phyloP scores from a whole-genome alignment of 1,140 invertebrate genomes.

The Galendromus occidentalis region DNA sequence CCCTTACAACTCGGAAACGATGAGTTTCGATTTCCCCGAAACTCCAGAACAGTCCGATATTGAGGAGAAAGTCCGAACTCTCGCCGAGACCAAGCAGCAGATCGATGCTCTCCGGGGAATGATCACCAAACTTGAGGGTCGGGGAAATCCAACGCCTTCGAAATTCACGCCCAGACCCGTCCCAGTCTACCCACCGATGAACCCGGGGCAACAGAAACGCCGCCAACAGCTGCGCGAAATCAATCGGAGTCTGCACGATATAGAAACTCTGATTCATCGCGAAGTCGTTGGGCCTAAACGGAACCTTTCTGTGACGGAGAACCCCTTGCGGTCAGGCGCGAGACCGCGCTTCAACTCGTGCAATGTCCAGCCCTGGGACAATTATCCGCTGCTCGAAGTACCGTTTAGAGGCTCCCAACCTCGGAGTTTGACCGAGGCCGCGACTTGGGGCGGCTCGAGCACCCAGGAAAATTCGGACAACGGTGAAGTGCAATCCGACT shows the following conservation, averaged over 20 bases:
- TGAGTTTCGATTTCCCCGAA: background rate
- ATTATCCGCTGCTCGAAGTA: background rate
- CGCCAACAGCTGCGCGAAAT: background rate
- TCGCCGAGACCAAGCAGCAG: background rate
- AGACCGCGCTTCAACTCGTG: constrained; percentile 4
- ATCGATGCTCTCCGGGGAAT: background rate
- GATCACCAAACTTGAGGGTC: constrained; percentile 1
- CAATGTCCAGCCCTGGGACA: background rate
- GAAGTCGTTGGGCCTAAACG: background rate
- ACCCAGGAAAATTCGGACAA: constrained; percentile 8
- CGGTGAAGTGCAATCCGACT: background rate
- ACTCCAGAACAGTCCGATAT: constrained; percentile 1
- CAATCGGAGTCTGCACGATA: background rate
- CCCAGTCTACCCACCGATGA: background rate
- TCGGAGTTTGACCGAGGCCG: background rate
- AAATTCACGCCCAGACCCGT: background rate
- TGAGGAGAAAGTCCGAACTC: background rate
- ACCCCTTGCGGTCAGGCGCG: background rate
- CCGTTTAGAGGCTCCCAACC: background rate
- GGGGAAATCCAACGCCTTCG: background rate
- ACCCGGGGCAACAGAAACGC: background rate
- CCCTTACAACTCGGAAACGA: background rate
- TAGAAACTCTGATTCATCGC: constrained; percentile 1
- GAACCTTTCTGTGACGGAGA: background rate
- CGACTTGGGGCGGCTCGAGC: constrained; percentile 1